These are phyloP conservation scores for Choloepus didactylus DNA, from an alignment of 2,797 vertebrate species.

Conservation along the genomic window DNA sequence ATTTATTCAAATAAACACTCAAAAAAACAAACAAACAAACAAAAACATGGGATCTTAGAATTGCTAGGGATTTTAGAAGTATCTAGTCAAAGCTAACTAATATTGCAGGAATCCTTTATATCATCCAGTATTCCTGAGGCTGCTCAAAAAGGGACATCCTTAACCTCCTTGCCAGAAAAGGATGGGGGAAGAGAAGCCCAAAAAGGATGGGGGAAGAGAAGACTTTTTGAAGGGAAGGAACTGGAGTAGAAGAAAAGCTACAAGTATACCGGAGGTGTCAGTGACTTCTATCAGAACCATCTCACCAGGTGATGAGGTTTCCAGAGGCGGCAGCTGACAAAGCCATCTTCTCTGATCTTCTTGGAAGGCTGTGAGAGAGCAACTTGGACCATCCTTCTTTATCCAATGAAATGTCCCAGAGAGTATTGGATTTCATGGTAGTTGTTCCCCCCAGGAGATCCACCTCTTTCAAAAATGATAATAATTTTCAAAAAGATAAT, in stretches of 20 bases:
- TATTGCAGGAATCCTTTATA: conserved; percentile 15
- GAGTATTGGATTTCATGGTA: neutral
- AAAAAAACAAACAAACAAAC: neutral
- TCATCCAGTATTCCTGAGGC: neutral
- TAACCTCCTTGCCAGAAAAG: conserved; percentile 3
- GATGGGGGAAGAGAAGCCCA: neutral
- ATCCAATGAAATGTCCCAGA: neutral
- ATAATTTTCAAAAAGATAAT: neutral
- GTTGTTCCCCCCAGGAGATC: neutral
- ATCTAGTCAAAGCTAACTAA: neutral
- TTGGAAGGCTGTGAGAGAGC: neutral
- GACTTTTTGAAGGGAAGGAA: conserved; percentile 28
- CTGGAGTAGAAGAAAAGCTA: neutral
- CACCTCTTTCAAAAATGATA: neutral
- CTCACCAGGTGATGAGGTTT: too few species aligned
- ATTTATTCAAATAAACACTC: neutral
- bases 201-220: neutral
- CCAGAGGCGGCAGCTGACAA: neutral
- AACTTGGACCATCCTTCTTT: neutral
- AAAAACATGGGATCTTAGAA: neutral
- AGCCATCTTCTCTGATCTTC: neutral
- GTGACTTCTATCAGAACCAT: neutral
- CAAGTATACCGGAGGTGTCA: neutral
- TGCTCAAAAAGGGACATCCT: conserved; percentile 7
- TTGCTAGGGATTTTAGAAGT: neutral